Conservation (phyloP, 2,113 vertebrate species). For the Pachyramphus minor region DNA sequence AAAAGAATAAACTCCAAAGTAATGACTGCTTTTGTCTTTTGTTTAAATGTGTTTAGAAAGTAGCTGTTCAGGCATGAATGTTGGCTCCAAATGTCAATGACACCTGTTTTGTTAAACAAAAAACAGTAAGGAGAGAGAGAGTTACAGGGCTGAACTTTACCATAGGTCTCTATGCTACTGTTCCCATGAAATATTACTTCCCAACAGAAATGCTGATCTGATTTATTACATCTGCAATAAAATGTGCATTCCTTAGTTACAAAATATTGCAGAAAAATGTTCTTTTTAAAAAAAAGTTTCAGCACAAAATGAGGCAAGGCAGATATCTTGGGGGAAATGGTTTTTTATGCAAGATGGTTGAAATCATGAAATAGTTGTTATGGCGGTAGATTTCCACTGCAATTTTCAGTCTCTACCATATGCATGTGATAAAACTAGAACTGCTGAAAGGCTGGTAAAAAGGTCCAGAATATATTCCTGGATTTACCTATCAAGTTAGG, state of each 20-base stretch:
- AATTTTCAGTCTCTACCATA: background rate
- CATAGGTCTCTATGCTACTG: background rate
- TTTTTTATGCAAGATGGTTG: background rate
- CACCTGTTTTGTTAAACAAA: constrained; percentile 50
- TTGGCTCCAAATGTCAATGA: constrained; percentile 21
- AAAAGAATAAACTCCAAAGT: background rate
- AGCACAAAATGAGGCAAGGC: background rate
- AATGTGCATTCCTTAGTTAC: background rate
- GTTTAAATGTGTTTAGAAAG: constrained; percentile 32
- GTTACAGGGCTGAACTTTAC: constrained; percentile 25
- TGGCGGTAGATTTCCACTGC: background rate
- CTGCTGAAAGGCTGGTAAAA: background rate
- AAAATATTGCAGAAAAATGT: background rate
- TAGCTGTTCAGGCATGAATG: constrained; percentile 52
- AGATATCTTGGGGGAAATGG: background rate
- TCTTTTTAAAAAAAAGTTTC: background rate
- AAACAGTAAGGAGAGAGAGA: background rate
- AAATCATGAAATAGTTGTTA: background rate
- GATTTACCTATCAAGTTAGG: background rate
- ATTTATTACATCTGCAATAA: constrained; percentile 13
- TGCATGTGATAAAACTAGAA: background rate
- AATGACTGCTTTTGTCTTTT: constrained; percentile 57
- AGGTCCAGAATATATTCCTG: background rate
- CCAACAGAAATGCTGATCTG: background rate
- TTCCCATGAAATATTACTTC: constrained; percentile 10